These are phyloP conservation scores for Chrysopa pallens DNA, from an alignment of 1,140 invertebrate species.

Conservation along the genomic window DNA sequence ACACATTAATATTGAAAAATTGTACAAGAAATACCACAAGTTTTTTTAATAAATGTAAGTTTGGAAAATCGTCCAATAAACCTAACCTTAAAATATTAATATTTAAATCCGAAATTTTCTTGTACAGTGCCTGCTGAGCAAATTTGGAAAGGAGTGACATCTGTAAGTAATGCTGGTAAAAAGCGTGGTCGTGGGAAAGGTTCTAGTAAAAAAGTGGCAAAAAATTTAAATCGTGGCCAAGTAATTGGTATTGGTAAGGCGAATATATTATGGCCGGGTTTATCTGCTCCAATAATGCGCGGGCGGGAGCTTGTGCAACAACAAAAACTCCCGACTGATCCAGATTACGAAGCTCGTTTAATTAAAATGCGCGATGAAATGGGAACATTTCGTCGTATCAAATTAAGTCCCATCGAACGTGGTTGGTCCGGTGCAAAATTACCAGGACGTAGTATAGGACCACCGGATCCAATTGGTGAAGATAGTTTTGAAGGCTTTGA, in stretches of 20 bases:
- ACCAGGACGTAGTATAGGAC: slow-evolving; percentile 69
- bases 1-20: slow-evolving; percentile 6
- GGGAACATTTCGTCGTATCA: slow-evolving; percentile 35
- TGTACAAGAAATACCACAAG: slow-evolving; percentile 17
- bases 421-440: slow-evolving; percentile 74
- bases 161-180: slow-evolving; percentile 88
- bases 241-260: slow-evolving; percentile 69
- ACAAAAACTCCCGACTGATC: slow-evolving; percentile 48
- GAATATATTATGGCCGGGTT: slow-evolving; percentile 81
- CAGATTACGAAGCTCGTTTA: slow-evolving; percentile 49
- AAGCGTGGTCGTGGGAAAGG: slow-evolving; percentile 87
- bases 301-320: slow-evolving; percentile 57
- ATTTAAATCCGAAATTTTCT: slow-evolving; percentile 2
- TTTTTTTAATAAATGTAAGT: slow-evolving; percentile 34
- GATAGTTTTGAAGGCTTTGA: slow-evolving; percentile 77
- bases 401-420: slow-evolving; percentile 60
- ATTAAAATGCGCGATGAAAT: slow-evolving; percentile 52
- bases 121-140: slow-evolving; percentile 53
- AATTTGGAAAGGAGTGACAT: slow-evolving; percentile 87
- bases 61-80: slow-evolving; percentile 5
- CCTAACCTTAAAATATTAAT: slow-evolving; percentile 1
- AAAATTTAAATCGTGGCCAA: slow-evolving; percentile 84
- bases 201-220: slow-evolving; percentile 44
- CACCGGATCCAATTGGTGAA: slow-evolving; percentile 66
- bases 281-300: slow-evolving; percentile 64